Evolutionary conservation across 2,113 vertebrate genomes (phyloP).

Genomic region (Machaerirhynchus nigripectus): DNA sequence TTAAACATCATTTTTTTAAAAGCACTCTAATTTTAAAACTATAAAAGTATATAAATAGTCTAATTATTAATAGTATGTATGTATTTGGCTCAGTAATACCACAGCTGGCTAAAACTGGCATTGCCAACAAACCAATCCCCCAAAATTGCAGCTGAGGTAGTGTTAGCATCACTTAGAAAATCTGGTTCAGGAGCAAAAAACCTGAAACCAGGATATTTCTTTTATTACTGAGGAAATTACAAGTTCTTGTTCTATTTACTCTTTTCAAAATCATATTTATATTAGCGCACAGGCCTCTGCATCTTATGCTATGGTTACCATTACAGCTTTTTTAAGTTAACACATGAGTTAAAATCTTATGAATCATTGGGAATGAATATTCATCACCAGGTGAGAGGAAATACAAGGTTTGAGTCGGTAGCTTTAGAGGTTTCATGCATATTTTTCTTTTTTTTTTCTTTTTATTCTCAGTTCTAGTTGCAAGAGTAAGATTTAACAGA

Average conservation of each 20-base stretch:
- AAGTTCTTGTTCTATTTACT: neutral
- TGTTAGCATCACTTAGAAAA: neutral
- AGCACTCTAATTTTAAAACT: neutral
- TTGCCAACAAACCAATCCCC: neutral
- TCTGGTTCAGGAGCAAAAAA: neutral
- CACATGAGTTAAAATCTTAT: neutral
- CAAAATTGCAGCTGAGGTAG: neutral
- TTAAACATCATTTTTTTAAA: neutral
- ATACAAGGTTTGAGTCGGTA: neutral
- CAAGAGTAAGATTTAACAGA: neutral
- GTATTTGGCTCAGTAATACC: neutral
- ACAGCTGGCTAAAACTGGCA: neutral
- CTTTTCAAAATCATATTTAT: neutral
- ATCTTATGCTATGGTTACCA: neutral
- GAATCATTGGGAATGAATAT: neutral
- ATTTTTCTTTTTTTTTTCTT: neutral
- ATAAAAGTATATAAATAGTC: neutral
- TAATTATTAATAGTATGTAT: neutral
- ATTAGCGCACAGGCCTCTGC: neutral
- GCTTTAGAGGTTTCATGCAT: neutral
- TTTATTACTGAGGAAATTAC: neutral
- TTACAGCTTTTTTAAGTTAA: neutral
- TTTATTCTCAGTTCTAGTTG: neutral
- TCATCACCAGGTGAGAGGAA: neutral
- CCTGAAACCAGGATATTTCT: neutral